Evolutionary conservation across 2,113 vertebrate species (phyloP), one percentile per base, ranked within the genome.

Genomic region (Lepisosteus oculatus): DNA sequence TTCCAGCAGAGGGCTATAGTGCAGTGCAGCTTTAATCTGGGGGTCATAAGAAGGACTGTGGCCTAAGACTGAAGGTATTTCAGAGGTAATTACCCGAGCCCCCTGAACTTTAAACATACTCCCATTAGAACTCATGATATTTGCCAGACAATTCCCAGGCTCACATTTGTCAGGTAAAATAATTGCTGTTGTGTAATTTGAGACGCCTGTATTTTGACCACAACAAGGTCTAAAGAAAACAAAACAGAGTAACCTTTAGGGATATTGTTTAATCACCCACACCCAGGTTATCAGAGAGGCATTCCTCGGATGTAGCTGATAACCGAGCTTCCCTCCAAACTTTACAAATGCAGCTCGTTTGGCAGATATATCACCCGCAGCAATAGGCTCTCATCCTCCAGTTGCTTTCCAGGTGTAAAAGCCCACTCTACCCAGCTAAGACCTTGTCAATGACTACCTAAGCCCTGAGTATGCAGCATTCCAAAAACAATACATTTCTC

Each of bases 151-250:
- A 81, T 67, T 43, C 17, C 2, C 15, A 57, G 17, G n/a, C 71
- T 56, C 43, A 6, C 12, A 54, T 5, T 63, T 17, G 71, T 47
- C 72, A 70, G 64, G 63, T 66, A 69, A 54, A 29, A 83, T 82
- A 83, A 80, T 65, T 51, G 69, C 13, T 44, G 72, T 41, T 74
- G 45, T 75, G 81, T 6, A 75, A 86, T 80, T 74, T 63, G 75
- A 86, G 29, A 72, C 72, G 57, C 13, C 75, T 63, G 74, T 15
- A 63, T 59, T 69, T 72, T 74, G 72, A 72, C 54, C 71, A 51
- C 61, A 59, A 61, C 67, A 43, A 29, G 17, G 15, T 43, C 54
- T 65, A 54, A 68, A 13, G n/a, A 12, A n/a, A 63, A 61, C 2
- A 41, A 8, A 17, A 5, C 43, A 51, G 15, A 56, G 45, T 6